phyloP scores from a whole-genome alignment of 2,113 vertebrate genomes.

The Aspiorhynchus laticeps region DNA sequence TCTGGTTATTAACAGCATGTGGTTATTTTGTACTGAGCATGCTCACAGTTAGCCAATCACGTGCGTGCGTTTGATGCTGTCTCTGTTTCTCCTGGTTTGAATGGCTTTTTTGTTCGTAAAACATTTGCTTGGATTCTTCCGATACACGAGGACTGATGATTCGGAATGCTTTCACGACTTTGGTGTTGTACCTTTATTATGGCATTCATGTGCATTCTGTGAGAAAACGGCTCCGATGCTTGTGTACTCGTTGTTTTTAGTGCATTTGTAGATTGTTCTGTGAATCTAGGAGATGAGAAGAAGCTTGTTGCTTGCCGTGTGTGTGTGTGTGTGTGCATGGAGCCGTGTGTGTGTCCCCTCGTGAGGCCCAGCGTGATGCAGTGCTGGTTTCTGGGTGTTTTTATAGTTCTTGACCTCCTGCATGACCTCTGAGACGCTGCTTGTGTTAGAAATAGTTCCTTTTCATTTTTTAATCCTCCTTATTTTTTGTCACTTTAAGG shows the following conservation, averaged over 20 bases:
- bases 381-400: conserved; percentile 37
- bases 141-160: conserved; percentile 1
- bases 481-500: conserved; percentile 36
- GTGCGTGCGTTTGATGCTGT: conserved; percentile 35
- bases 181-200: conserved; percentile 5
- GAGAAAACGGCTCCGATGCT: conserved; percentile 21
- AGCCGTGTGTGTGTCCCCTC: background rate
- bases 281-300: conserved; percentile 6
- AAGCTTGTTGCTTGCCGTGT: conserved; percentile 23
- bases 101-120: conserved; percentile 35
- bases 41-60: conserved; percentile 47
- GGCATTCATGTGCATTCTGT: conserved; percentile 23
- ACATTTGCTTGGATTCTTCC: conserved; percentile 26
- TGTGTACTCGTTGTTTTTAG: conserved; percentile 29
- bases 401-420: conserved; percentile 28
- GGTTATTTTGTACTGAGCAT: conserved; percentile 42
- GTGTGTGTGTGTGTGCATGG: background rate
- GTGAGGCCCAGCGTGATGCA: conserved; percentile 13
- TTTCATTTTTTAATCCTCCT: conserved; percentile 6
- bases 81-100: conserved; percentile 39
- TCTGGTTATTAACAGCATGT: conserved; percentile 46
- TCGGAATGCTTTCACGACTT: conserved; percentile 34
- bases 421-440: conserved; percentile 47
- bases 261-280: conserved; percentile 25
- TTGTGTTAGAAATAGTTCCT: conserved; percentile 22